Evolutionary conservation across 2,113 vertebrate species (phyloP).

Genomic region (Notothenia rossii): DNA sequence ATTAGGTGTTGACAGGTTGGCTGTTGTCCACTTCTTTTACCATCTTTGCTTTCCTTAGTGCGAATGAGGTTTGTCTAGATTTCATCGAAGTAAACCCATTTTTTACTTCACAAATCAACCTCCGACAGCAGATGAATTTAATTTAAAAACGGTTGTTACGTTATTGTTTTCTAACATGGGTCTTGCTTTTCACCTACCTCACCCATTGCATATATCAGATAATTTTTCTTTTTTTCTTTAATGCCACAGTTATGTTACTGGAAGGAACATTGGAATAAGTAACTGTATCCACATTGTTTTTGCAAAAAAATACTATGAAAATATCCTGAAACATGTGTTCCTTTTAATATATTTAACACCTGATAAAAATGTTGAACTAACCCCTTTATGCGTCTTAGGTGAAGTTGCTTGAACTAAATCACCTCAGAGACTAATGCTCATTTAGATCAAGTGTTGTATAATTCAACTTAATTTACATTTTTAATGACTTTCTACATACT

Average conservation of each 20-base stretch:
- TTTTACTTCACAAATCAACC: constrained; percentile 4
- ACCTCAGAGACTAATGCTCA: not conserved
- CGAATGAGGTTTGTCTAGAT: too few relatives aligned
- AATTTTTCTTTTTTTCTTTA: too few relatives aligned
- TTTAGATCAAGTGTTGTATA: constrained; percentile 49
- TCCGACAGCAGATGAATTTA: not conserved
- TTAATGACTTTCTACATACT: constrained; percentile 52
- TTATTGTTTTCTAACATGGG: not conserved
- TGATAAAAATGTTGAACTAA: not conserved
- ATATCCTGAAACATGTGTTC: not conserved
- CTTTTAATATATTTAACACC: not conserved
- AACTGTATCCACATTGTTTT: too few relatives aligned
- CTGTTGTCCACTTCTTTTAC: too few relatives aligned
- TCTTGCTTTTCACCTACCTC: too few relatives aligned
- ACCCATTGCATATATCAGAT: too few relatives aligned
- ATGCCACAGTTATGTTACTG: too few relatives aligned
- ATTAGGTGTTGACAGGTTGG: too few relatives aligned
- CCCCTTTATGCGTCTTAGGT: not conserved
- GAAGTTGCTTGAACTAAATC: not conserved
- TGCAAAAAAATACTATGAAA: not conserved
- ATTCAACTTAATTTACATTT: constrained; percentile 53
- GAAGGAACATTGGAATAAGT: too few relatives aligned
- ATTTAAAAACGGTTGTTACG: not conserved
- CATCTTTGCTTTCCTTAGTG: too few relatives aligned
- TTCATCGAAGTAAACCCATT: not conserved